These are phyloP conservation scores for Machimus atricapillus DNA, from an alignment of 2,888 invertebrate species.

Conservation along the genomic window DNA sequence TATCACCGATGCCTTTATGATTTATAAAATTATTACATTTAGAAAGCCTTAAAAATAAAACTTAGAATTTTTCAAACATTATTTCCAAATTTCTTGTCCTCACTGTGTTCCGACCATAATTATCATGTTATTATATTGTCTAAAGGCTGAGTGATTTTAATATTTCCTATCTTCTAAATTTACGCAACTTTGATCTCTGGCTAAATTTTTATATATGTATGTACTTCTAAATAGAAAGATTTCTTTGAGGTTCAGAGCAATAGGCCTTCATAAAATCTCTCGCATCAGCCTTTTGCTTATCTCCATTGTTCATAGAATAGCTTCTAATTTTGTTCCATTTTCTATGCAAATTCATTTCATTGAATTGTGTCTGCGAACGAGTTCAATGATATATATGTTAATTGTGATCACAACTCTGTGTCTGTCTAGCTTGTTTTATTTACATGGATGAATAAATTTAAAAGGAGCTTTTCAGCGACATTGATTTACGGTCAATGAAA, in stretches of 20 bases:
- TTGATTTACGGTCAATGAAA: conserved; percentile 36
- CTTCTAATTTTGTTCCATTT: not conserved
- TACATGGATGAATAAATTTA: conserved; percentile 25
- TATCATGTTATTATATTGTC: not conserved
- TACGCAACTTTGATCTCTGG: not conserved
- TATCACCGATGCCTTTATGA: no score
- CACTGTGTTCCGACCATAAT: not conserved
- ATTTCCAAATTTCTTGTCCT: not conserved
- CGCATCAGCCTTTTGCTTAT: not conserved
- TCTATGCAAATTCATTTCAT: conserved; percentile 11
- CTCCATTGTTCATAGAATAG: not conserved
- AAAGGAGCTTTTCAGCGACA: conserved; percentile 4
- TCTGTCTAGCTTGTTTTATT: conserved; percentile 1
- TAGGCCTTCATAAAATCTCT: not conserved
- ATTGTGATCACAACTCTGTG: not conserved
- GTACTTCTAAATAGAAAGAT: not conserved
- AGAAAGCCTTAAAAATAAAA: no score
- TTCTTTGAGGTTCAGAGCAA: not conserved
- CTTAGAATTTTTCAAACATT: no score
- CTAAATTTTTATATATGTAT: no score
- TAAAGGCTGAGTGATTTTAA: not conserved
- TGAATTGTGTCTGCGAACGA: conserved; percentile 3
- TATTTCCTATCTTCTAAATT: not conserved
- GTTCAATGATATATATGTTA: conserved; percentile 24
- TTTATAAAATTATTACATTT: no score